Conservation (phyloP, 2,113 vertebrate genomes). For the Microtus ochrogaster region DNA sequence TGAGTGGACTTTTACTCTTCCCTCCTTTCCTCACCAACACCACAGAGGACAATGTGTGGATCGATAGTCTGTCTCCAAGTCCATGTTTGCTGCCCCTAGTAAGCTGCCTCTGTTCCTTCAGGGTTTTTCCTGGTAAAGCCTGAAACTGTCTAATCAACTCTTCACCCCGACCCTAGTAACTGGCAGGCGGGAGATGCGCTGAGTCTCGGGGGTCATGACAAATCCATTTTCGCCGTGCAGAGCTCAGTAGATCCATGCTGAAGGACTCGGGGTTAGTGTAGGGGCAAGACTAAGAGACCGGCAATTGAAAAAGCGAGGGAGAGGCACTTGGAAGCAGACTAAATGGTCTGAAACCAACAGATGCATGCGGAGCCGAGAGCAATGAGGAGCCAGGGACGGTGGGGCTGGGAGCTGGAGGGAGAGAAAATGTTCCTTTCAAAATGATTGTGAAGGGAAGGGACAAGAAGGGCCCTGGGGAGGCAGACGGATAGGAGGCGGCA, state of each 20-base stretch:
- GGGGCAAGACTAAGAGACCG: not conserved
- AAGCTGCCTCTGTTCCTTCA: not conserved
- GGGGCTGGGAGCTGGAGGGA: not conserved
- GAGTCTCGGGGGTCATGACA: not conserved
- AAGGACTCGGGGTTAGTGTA: not conserved
- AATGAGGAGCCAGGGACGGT: not conserved
- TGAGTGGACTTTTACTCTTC: not conserved
- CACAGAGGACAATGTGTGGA: not conserved
- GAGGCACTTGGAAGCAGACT: not conserved
- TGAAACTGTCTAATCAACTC: not conserved
- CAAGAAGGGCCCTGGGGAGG: conserved; percentile 20
- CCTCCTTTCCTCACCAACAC: not conserved
- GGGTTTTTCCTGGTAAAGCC: not conserved
- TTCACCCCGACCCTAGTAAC: not conserved
- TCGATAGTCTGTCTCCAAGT: not conserved
- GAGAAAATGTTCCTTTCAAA: conserved; percentile 8
- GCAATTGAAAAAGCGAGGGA: not conserved
- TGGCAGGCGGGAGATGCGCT: not conserved
- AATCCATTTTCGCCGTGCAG: not conserved
- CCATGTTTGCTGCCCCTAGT: not conserved
- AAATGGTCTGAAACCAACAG: not conserved
- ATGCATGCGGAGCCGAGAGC: not conserved
- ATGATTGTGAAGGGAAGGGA: not conserved
- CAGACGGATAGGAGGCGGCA: not conserved
- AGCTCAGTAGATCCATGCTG: not conserved